Evolutionary conservation across 1,140 invertebrate genomes (phyloP), one percentile per base, ranked within the genome.

Genomic region (Drosophila sucinea): DNA sequence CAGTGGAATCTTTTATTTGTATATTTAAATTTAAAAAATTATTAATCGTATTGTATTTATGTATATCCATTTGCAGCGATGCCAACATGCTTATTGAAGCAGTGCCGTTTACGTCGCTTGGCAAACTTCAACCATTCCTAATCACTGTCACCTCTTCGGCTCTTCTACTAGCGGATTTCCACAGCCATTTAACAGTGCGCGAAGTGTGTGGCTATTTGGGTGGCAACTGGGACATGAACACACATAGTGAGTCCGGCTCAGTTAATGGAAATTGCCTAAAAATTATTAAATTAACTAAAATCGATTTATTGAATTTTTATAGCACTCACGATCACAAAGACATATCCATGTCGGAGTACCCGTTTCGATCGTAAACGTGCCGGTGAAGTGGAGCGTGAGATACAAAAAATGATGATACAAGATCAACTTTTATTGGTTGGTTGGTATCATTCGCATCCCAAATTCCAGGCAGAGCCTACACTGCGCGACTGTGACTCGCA

Each of bases 391-490:
- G 96, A 97, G 90, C 92, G 94, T 11, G 95, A 98, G 93, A 97
- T 98, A 84, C 95, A 95, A 57, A 95, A 95, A 87, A 94, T 95
- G 55, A 97, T 99, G 93, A 95, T 97, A 87, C 95, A 95, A 83
- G 94, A 96, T 70, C 95, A 96, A 63, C 93, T 98, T 30, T 95
- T 95, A 30, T 93, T 98, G 7, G 96, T 99, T 35, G 98, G 98
- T 3, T 98, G 98, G 98, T 99, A 99, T 93, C 98, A 99, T 91
- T 98, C 97, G n/a, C 98, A 99, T 93, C 97, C 98, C 1, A 94
- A 95, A 47, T 96, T 96, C 69, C 95, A 96, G 73, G 96, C 97
- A 7, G 96, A 97, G 71, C 98, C 98, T 7, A 97, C 97, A 17
- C 92, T 98, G 1, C 93, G 96, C 54, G 98, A 99, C 92, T 96